phyloP scores from a whole-genome alignment of 2,113 vertebrate genomes.

The Gambusia holbrooki region DNA sequence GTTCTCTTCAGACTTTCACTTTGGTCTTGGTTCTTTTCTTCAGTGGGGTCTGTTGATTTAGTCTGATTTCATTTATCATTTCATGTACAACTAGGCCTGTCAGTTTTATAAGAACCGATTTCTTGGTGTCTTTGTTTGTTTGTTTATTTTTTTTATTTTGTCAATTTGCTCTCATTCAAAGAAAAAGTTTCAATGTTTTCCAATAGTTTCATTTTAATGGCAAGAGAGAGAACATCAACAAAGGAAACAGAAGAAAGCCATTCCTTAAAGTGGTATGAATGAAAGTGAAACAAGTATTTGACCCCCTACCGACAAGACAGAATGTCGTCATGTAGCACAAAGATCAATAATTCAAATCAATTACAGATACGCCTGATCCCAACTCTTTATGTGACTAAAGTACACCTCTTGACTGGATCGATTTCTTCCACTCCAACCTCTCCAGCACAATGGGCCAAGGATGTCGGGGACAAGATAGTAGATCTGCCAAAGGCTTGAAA shows the following conservation, averaged over 20 bases:
- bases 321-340: not conserved
- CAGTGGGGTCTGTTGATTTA: not conserved
- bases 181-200: not conserved
- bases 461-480: not conserved
- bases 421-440: not conserved
- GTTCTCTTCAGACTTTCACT: conserved; percentile 4
- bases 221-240: not conserved
- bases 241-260: not conserved
- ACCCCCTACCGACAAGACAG: not conserved
- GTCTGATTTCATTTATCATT: too few relatives aligned
- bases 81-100: too few relatives aligned
- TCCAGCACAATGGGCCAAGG: not conserved
- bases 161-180: too few relatives aligned
- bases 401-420: not conserved
- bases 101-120: too few relatives aligned
- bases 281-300: not conserved
- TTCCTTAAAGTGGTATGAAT: not conserved
- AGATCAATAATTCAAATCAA: not conserved
- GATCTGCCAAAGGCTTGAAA: not conserved
- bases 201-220: not conserved
- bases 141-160: too few relatives aligned
- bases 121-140: too few relatives aligned
- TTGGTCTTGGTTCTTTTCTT: conserved; percentile 25
- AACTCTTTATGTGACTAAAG: not conserved
- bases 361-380: not conserved